Conservation (phyloP, 2,888 invertebrate genomes). For the Leucozona laternaria region DNA sequence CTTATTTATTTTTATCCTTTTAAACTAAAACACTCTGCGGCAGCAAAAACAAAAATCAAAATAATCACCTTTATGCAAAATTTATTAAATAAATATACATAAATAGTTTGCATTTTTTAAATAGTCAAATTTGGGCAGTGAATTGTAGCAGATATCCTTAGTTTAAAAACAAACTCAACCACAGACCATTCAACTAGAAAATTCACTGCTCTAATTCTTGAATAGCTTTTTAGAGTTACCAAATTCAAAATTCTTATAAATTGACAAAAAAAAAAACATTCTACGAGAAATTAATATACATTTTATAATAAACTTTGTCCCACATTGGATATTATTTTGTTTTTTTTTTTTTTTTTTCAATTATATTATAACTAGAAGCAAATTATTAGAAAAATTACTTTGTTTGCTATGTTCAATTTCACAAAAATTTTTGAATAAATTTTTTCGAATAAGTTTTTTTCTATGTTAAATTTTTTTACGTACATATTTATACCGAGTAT, state of each 20-base stretch:
- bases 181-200: background rate
- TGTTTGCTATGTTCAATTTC: conserved; percentile 59
- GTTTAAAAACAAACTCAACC: background rate
- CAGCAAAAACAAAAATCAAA: conserved; percentile 9
- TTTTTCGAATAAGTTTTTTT: conserved; percentile 38
- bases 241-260: background rate
- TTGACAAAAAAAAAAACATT: conserved; percentile 1
- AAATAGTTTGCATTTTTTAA: background rate
- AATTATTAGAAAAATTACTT: conserved; percentile 43
- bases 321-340: conserved; percentile 30
- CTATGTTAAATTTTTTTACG: conserved; percentile 55
- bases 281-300: background rate
- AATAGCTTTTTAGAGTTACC: background rate
- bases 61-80: conserved; percentile 7
- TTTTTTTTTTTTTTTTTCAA: background rate
- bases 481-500: conserved; percentile 33
- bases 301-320: background rate
- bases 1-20: conserved; percentile 9
- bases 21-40: conserved; percentile 16
- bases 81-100: background rate
- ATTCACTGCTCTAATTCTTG: background rate
- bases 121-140: background rate
- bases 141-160: background rate
- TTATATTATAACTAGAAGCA: conserved; percentile 40
- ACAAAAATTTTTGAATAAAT: conserved; percentile 38